These are phyloP conservation scores for Falco naumanni DNA, from an alignment of 2,797 vertebrate species.

Conservation along the genomic window DNA sequence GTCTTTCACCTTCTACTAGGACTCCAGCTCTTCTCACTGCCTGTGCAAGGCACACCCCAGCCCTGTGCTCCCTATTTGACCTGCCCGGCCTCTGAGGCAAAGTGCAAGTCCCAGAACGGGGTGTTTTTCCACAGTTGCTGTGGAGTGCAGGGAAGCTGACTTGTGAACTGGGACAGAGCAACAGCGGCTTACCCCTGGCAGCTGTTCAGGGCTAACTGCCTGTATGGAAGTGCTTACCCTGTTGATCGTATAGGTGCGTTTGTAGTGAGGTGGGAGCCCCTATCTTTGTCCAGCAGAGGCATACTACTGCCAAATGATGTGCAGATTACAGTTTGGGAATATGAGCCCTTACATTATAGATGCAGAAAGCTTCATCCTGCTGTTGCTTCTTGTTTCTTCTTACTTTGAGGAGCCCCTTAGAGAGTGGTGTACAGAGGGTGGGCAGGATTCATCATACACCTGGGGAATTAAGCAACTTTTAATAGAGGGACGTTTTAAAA, in stretches of 20 bases:
- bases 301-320: background rate
- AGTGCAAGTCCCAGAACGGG: background rate
- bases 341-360: background rate
- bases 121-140: background rate
- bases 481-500: background rate
- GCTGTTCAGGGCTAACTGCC: background rate
- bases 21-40: background rate
- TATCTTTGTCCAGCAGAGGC: background rate
- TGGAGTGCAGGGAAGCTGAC: background rate
- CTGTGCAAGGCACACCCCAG: background rate
- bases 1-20: background rate
- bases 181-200: background rate
- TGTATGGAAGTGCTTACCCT: background rate
- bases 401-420: background rate
- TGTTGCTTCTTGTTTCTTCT: background rate
- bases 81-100: background rate
- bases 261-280: background rate
- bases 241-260: background rate
- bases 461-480: background rate
- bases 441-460: background rate
- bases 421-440: background rate
- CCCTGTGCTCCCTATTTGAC: background rate
- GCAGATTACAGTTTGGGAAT: background rate
- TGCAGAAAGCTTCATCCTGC: background rate
- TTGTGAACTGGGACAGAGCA: background rate